phyloP scores from a whole-genome alignment of 2,888 invertebrate species.

The Acrobasis suavella region DNA sequence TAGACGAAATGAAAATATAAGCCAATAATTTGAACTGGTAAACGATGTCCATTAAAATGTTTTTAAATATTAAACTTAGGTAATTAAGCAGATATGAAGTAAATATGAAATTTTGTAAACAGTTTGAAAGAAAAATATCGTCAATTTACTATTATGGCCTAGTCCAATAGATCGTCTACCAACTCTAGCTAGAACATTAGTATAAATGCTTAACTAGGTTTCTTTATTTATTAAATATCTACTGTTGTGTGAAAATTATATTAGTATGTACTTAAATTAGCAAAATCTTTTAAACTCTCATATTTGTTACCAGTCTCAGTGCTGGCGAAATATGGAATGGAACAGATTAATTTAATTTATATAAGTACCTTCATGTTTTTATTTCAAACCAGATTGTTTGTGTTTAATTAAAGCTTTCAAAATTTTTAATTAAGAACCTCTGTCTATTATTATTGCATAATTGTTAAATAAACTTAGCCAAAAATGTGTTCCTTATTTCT shows the following conservation, averaged over 20 bases:
- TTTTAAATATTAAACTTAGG: neutral
- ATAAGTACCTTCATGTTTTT: too few relatives aligned
- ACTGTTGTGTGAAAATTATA: too few relatives aligned
- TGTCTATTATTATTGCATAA: constrained; percentile 21
- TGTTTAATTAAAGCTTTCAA: too few relatives aligned
- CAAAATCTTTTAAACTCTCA: too few relatives aligned
- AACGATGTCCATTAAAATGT: neutral
- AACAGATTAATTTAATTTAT: too few relatives aligned
- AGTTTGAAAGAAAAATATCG: neutral
- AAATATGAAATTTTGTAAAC: neutral
- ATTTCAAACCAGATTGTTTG: too few relatives aligned
- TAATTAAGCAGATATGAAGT: neutral
- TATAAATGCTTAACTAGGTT: neutral
- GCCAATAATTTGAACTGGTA: neutral
- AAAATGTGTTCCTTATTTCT: constrained; percentile 3
- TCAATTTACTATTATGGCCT: constrained; percentile 3
- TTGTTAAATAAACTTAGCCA: constrained; percentile 24
- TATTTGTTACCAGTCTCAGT: too few relatives aligned
- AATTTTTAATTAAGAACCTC: constrained; percentile 5
- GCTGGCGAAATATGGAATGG: too few relatives aligned
- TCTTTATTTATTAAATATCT: too few relatives aligned
- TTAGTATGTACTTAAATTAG: too few relatives aligned
- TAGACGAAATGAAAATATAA: neutral
- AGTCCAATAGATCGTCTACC: constrained; percentile 3
- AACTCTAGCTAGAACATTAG: constrained; percentile 3